Evolutionary conservation across 2,113 vertebrate species (phyloP).

Genomic region (Nothocercus julius): DNA sequence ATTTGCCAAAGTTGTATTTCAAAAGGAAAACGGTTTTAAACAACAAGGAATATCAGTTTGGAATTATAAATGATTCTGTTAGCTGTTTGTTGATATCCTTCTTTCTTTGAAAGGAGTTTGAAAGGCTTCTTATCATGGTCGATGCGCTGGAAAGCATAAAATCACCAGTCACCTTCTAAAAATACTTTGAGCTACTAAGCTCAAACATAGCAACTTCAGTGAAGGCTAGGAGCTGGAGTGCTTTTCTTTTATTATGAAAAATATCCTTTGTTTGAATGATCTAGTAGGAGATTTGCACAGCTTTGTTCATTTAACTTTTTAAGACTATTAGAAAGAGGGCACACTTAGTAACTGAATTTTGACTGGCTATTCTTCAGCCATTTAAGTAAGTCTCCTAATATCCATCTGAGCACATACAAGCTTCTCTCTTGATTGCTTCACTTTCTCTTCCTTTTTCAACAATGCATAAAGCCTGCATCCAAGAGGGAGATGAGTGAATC

Average conservation of each 20-base stretch:
- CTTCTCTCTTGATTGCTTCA: neutral
- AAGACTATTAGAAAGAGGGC: neutral
- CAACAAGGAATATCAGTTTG: neutral
- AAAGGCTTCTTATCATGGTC: neutral
- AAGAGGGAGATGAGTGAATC: neutral
- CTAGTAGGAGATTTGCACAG: neutral
- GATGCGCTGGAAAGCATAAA: neutral
- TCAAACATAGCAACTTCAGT: neutral
- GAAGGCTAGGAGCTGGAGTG: neutral
- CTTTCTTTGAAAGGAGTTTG: neutral
- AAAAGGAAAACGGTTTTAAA: conserved; percentile 25
- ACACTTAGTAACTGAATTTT: neutral
- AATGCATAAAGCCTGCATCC: neutral
- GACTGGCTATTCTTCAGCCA: neutral
- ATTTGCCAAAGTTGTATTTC: neutral
- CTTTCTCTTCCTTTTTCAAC: neutral
- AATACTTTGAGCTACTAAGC: neutral
- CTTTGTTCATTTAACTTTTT: neutral
- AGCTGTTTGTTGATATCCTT: neutral
- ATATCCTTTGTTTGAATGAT: neutral
- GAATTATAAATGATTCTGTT: neutral
- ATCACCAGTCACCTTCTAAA: neutral
- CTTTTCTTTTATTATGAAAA: neutral
- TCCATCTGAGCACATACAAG: neutral
- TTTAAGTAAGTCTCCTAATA: neutral